Base-by-base conservation (phyloP, 2,797 vertebrate species). In the Rhinichthys osculus region DNA sequence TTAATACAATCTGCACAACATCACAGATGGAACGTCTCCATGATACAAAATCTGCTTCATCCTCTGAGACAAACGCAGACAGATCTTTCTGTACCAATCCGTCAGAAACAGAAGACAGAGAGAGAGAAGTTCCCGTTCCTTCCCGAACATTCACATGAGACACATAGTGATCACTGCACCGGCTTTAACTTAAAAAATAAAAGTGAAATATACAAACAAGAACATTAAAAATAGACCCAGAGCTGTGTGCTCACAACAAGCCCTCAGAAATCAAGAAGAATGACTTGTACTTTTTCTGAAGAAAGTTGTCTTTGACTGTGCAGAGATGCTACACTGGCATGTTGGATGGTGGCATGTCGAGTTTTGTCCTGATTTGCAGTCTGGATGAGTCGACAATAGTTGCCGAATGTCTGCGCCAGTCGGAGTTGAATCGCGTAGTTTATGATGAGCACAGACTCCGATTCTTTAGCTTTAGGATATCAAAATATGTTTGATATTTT, bases 181-280 rank as follows among this genome's bases (percentile, higher is more conserved):
- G 42, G 40, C 40, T 72, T 8, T 44, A 40, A 71, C 40, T 44
- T n/a, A 30, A 30, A 30, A 17, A 42, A 17, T 27, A 9, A 17
- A 14, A 30, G 14, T 17, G 42, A 73, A 76, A 35, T 52, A 54
- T 23, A 35, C 47, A 54, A 30, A 35, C 47, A 50, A 73, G 42
- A 33, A 52, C 72, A 35, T 52, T 52, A 76, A 76, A 73, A 76
- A 33, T 27, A 16, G 70, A 72, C 23, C 70, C 40, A 71, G 40
- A 72, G 70, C 23, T n/a, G 21, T 21, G 23, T 44, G 69, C 38
- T 71, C 38, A 6, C 6, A 44, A 44, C 70, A 73, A 30, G 27
- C 42, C 71, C 17, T 33, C 47, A 0, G 44, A 76, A 16, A 52
- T 52, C 27, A 52, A 21, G 17, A 30, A 14, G 17, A 33, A 52